Conservation (phyloP, 2,113 vertebrate species). For the Prionailurus viverrinus region DNA sequence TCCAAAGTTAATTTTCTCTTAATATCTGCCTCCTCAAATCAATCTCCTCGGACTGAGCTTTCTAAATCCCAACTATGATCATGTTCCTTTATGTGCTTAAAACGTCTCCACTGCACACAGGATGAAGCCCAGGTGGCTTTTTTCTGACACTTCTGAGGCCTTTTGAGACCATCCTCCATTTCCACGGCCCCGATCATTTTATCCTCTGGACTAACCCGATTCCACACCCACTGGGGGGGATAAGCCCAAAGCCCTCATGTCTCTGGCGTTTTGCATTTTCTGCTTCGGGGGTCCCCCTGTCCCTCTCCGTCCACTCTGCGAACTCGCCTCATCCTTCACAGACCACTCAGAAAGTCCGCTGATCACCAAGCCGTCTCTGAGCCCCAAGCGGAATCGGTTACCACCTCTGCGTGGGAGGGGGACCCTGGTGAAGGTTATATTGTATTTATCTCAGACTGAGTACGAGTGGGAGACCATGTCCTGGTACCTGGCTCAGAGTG, state of each 20-base stretch:
- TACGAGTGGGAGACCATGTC: background rate
- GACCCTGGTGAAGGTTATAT: background rate
- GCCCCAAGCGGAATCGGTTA: background rate
- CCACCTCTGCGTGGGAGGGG: too few relatives aligned
- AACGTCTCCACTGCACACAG: background rate
- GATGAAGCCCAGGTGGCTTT: background rate
- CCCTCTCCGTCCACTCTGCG: background rate
- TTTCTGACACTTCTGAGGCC: background rate
- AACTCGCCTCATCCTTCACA: background rate
- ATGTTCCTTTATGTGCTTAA: background rate
- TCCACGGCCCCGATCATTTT: background rate
- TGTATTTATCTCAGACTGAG: background rate
- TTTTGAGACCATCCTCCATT: background rate
- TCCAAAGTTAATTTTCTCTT: slow-evolving; percentile 13
- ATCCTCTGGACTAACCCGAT: background rate
- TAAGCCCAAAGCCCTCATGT: rapidly evolving
- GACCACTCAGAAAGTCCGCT: too few relatives aligned
- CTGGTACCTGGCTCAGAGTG: background rate
- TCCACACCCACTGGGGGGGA: background rate
- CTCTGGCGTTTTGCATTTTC: background rate
- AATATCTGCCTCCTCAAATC: background rate
- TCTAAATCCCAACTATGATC: slow-evolving; percentile 5
- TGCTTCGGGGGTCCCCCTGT: background rate
- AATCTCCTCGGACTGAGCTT: background rate
- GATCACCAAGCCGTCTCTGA: background rate